These are phyloP conservation scores for Trichogramma evanescens DNA, from an alignment of 2,888 invertebrate genomes.

Conservation along the genomic window DNA sequence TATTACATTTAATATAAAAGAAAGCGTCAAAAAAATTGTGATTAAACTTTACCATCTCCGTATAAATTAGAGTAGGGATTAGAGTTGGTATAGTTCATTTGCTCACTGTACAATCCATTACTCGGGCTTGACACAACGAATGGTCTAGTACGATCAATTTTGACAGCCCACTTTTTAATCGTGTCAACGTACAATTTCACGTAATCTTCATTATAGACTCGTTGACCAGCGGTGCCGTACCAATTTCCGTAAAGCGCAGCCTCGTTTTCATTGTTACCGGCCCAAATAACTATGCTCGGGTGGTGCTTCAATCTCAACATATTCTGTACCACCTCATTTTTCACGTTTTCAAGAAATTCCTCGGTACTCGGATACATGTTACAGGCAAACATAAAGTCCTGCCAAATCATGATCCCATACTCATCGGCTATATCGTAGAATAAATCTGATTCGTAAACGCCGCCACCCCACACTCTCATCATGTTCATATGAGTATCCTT, in stretches of 20 bases:
- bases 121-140: slow-evolving; percentile 87
- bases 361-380: slow-evolving; percentile 80
- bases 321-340: slow-evolving; percentile 72
- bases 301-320: slow-evolving; percentile 77
- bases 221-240: slow-evolving; percentile 53
- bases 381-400: slow-evolving; percentile 96
- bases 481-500: slow-evolving; percentile 81
- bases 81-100: slow-evolving; percentile 68
- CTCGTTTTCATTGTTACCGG: slow-evolving; percentile 98
- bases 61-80: slow-evolving; percentile 73
- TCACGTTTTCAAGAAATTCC: slow-evolving; percentile 66
- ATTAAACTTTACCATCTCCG: slow-evolving; percentile 66
- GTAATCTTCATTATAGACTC: slow-evolving; percentile 68
- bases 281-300: slow-evolving; percentile 81
- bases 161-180: slow-evolving; percentile 59
- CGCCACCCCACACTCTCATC: slow-evolving; percentile 98
- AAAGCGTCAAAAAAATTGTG: not conserved
- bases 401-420: slow-evolving; percentile 91
- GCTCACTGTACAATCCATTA: slow-evolving; percentile 68
- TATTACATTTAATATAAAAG: slow-evolving; percentile 1
- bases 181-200: slow-evolving; percentile 74
- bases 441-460: slow-evolving; percentile 82
- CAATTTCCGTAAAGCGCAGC: slow-evolving; percentile 77
- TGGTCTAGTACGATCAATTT: slow-evolving; percentile 58
- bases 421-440: slow-evolving; percentile 85